Base-by-base conservation (phyloP, 1,140 invertebrate genomes). In the Octopus sinensis region DNA sequence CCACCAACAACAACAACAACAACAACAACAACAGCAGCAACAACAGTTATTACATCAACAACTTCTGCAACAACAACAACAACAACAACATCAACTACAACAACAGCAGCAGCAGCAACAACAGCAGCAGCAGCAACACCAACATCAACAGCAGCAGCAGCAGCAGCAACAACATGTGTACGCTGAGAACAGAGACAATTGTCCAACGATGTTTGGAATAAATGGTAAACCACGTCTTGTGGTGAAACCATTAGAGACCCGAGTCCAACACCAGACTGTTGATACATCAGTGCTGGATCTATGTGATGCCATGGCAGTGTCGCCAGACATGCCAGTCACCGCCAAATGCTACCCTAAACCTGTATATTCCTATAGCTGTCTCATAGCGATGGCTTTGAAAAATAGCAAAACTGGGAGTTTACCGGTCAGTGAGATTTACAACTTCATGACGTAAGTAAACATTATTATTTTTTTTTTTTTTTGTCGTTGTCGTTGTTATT, bases 371-470 rank as follows among this genome's bases (percentile, higher is more conserved):
- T 99, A 99, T 88, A 98, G 96, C 54, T 99, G 97, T 92, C 92
- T 99, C 81, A 99, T 99, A 87, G 97, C 97, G 4, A 95, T 99
- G 95, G 96, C 98, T 4, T 91, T 99, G 78, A 99, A 98, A 91
- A 99, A 99, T 89, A 98, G 96, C 79, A 93, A 94, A 85, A 95
- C 95, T 80, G 97, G 97, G 77, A 97, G 96, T 86, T 91, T 99
- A 85, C 97, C 97, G 4, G 97, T 99, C 7, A 98, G 97, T 7
- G 97, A 99, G 92, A 99, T 99, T 83, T 99, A 99, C 90, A 97
- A 96, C 90, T 99, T 99, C 89, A 98, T 99, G 95, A 98, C 96
- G 96, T 97, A 92, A 94, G 94, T 93, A 80, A 75, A 17, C 17
- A 12, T 62, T 62, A 12, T 9, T 62, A 12, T 62, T 62, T 2